Percentiles rank a stretch among this genome's conserved stretches.
Evolutionary conservation across 1,140 invertebrate species (phyloP).

Genomic region (Drosophila ficusphila): DNA sequence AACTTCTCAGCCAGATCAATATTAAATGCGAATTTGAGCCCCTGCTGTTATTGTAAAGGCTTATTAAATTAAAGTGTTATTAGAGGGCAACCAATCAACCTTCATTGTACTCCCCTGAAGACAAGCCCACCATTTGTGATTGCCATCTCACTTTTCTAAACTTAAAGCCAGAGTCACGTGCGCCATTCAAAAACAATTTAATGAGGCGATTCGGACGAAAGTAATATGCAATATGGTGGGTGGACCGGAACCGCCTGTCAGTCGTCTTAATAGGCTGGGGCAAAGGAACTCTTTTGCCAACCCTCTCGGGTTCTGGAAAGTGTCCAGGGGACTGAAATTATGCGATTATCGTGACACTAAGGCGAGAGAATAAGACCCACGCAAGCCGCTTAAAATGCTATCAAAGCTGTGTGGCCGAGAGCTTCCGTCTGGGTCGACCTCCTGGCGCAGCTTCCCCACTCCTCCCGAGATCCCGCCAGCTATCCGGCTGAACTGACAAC

Average conservation of each 20-base stretch:
- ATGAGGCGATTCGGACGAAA: slow-evolving; percentile 50
- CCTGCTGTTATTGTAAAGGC: neutral
- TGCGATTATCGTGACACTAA: slow-evolving; percentile 72
- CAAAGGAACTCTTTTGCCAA: slow-evolving; percentile 18
- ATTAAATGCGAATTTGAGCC: neutral
- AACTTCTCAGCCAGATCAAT: too few relatives aligned
- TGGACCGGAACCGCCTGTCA: neutral
- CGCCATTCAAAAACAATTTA: slow-evolving; percentile 47
- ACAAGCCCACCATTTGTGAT: neutral
- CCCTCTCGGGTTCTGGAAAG: slow-evolving; percentile 10
- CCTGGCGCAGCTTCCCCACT: neutral
- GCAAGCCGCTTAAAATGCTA: slow-evolving; percentile 72
- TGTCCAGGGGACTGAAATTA: slow-evolving; percentile 62
- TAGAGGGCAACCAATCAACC: neutral
- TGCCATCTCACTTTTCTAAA: neutral
- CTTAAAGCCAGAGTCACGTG: slow-evolving; percentile 55
- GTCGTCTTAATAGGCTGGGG: slow-evolving; percentile 29
- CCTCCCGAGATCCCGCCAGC: neutral
- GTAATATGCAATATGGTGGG: slow-evolving; percentile 44
- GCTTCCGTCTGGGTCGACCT: slow-evolving; percentile 49
- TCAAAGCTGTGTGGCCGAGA: slow-evolving; percentile 61
- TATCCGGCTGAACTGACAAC: slow-evolving; percentile 21
- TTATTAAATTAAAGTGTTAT: slow-evolving; percentile 10
- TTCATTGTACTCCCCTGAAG: neutral
- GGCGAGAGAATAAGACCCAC: slow-evolving; percentile 59